Percentiles rank a stretch among this genome's conserved stretches.
These are phyloP conservation scores for Gobionotothen gibberifrons DNA, from an alignment of 2,797 vertebrate genomes.

Conservation along the genomic window DNA sequence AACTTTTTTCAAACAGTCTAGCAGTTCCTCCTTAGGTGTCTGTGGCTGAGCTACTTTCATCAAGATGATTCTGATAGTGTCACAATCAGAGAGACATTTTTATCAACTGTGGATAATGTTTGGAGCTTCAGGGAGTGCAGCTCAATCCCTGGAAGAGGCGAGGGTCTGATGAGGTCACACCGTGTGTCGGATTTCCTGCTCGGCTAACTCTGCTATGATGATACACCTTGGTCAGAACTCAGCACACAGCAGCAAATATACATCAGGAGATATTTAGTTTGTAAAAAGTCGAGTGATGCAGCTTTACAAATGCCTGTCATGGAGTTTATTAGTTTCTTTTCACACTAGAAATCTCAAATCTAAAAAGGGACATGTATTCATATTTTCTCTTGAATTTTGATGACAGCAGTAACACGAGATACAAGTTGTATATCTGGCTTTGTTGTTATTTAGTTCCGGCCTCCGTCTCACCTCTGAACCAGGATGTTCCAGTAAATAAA, in stretches of 20 bases:
- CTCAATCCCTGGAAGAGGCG: slow-evolving; percentile 32
- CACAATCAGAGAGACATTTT: slow-evolving; percentile 48
- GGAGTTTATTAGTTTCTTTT: neutral
- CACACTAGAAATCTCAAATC: neutral
- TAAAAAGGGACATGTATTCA: neutral
- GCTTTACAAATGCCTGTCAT: slow-evolving; percentile 13
- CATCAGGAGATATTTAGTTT: slow-evolving; percentile 52
- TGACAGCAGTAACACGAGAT: neutral
- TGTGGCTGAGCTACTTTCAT: slow-evolving; percentile 18
- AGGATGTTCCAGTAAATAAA: slow-evolving; percentile 30
- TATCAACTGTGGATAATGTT: slow-evolving; percentile 42
- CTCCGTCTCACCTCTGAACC: slow-evolving; percentile 29
- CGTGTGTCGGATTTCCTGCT: slow-evolving; percentile 67
- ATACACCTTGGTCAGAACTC: slow-evolving; percentile 30
- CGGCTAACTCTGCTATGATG: slow-evolving; percentile 27
- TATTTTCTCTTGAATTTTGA: slow-evolving; percentile 18
- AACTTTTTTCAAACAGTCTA: neutral
- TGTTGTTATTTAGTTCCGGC: slow-evolving; percentile 11
- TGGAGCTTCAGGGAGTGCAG: slow-evolving; percentile 40
- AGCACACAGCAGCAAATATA: slow-evolving; percentile 48
- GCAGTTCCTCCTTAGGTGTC: slow-evolving; percentile 9
- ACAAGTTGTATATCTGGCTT: neutral
- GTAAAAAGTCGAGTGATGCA: slow-evolving; percentile 29
- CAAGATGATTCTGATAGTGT: slow-evolving; percentile 31
- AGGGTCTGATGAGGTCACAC: slow-evolving; percentile 65